Base-by-base conservation (phyloP, 2,888 invertebrate genomes). In the Zaprionus bogoriensis region DNA sequence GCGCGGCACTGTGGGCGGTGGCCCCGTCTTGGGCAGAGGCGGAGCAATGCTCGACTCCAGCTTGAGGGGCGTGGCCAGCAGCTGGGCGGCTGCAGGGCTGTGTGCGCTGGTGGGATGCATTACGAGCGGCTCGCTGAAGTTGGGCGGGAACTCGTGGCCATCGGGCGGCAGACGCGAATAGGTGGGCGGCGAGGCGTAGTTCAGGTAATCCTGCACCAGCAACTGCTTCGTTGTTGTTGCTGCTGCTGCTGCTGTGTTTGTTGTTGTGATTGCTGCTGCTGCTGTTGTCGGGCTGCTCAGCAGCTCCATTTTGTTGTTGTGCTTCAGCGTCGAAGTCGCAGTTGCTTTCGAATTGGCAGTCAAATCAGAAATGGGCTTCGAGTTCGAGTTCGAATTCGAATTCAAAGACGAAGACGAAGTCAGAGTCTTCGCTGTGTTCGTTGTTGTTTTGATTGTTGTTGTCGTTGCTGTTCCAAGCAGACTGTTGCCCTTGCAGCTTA, bases 101-200 rank as follows among this genome's bases (percentile, higher is more conserved):
- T 59, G 30, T 25, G n/a, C n/a, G 65, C 85, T 20, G 71, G 71
- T 36, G 54, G 80, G 74, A 70, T 89, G 90, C 87, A 90, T 89
- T 27, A 90, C 89, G 62, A 91, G 80, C 59, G 91, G 90, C 77
- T 91, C 91, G 25, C 89, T 89, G 67, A 91, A 91, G 63, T 91
- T 91, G 46, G 90, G 91, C 12, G 91, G 91, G 78, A 91, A 91
- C 75, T 91, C 91, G 82, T 91, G 91, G 53, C 91, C 91, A 84
- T 91, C 91, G 63, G 91, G 91, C 50, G 91, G 91, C 60, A 91
- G 79, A 67, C 91, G 91, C 55, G 91, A 91, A 71, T 90, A 91
- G 48, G 91, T 90, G 50, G 91, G 90, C 44, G 91, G 91, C 5
- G 81, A 68, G 55, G 82, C 85, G 87, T 85, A 90, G 77, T 76